Conservation (phyloP, 1,140 invertebrate genomes). For the Lepidurus apus region DNA sequence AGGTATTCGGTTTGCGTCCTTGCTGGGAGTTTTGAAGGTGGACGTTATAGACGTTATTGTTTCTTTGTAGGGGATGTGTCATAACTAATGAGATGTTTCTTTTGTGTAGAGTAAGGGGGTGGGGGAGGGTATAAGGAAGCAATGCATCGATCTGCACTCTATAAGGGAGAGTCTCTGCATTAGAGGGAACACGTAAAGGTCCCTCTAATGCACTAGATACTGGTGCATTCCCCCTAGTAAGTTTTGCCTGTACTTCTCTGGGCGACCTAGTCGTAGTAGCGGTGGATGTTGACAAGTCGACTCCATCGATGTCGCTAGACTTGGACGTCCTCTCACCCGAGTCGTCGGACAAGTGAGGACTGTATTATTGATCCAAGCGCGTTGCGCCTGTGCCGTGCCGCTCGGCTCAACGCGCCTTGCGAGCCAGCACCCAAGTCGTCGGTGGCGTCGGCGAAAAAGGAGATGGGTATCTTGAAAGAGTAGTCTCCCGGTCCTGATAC, state of each 20-base stretch:
- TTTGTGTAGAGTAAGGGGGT: not conserved
- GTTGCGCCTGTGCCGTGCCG: not conserved
- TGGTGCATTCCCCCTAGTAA: not conserved
- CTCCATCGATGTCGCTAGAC: constrained; percentile 3
- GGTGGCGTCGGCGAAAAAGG: not conserved
- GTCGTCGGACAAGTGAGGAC: not conserved
- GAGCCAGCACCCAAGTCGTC: not conserved
- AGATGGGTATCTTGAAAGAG: constrained; percentile 10
- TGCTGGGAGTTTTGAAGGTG: not conserved
- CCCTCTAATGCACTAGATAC: not conserved
- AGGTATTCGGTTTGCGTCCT: not conserved
- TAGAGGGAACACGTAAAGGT: not conserved
- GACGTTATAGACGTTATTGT: no score
- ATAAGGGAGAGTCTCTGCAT: not conserved
- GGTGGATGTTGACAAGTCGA: constrained; percentile 16
- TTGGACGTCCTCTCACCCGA: not conserved
- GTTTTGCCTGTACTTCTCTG: no score
- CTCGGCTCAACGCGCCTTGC: not conserved
- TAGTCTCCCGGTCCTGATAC: not conserved
- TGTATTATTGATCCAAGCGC: constrained; percentile 5
- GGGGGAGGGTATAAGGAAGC: not conserved
- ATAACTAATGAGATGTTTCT: constrained; percentile 19
- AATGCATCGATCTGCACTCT: not conserved
- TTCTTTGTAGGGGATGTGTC: not conserved
- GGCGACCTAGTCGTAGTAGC: not conserved